phyloP scores from a whole-genome alignment of 1,140 invertebrate genomes.

The Micrasema longulum region DNA sequence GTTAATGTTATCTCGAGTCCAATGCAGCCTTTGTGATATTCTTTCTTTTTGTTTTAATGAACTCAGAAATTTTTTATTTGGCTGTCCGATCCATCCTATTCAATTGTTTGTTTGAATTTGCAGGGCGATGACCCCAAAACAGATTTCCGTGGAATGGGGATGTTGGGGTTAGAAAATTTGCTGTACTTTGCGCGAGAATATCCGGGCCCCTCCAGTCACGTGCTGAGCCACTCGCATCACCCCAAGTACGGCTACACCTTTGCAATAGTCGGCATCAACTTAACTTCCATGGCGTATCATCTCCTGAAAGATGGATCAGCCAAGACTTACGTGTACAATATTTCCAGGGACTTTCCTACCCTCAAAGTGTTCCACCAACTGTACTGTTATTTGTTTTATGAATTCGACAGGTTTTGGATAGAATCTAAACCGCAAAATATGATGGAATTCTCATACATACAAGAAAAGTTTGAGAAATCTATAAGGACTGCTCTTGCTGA shows the following conservation, averaged over 20 bases:
- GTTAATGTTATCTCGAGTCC: too few relatives aligned
- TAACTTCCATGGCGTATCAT: conserved; percentile 90
- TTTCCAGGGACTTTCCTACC: conserved; percentile 74
- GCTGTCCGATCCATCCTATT: too few relatives aligned
- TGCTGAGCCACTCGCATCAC: conserved; percentile 90
- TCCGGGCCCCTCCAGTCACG: conserved; percentile 80
- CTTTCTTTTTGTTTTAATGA: too few relatives aligned
- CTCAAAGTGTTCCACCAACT: conserved; percentile 91
- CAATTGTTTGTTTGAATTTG: not conserved
- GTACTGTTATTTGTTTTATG: conserved; percentile 94
- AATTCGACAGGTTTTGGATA: conserved; percentile 95
- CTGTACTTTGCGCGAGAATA: conserved; percentile 90
- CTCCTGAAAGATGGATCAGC: conserved; percentile 85
- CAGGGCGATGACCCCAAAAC: conserved; percentile 97
- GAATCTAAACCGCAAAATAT: conserved; percentile 90
- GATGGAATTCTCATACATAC: conserved; percentile 93
- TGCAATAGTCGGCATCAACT: conserved; percentile 94
- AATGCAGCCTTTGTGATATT: too few relatives aligned
- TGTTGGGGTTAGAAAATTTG: conserved; percentile 94
- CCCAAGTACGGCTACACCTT: conserved; percentile 89
- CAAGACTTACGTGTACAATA: conserved; percentile 94
- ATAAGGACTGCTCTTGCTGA: conserved; percentile 75
- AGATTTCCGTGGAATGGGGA: conserved; percentile 97
- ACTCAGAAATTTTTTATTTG: too few relatives aligned
- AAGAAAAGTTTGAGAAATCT: conserved; percentile 84